Conservation (phyloP, 1,140 invertebrate species). For the Drosophila guanche region DNA sequence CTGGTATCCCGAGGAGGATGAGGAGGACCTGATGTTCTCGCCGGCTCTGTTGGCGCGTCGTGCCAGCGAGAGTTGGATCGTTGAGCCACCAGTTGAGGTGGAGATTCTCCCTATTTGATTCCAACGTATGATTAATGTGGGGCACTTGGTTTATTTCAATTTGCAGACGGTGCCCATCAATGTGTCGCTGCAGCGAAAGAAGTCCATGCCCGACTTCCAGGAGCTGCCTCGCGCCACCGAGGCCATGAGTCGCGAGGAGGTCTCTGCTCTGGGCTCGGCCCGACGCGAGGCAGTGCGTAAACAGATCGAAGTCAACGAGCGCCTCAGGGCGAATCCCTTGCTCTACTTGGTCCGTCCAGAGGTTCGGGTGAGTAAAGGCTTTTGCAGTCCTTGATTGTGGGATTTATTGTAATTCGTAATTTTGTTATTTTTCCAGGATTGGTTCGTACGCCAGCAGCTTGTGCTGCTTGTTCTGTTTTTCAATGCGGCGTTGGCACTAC, state of each 20-base stretch:
- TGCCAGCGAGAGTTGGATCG: slow-evolving; percentile 93
- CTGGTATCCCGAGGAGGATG: slow-evolving; percentile 91
- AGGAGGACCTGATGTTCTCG: slow-evolving; percentile 92
- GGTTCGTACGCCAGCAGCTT: slow-evolving; percentile 98
- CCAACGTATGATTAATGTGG: neutral
- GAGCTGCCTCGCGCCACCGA: slow-evolving; percentile 90
- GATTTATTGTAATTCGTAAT: neutral
- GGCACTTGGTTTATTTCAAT: slow-evolving; percentile 21
- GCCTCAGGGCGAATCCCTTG: slow-evolving; percentile 95
- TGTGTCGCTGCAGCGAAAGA: slow-evolving; percentile 92
- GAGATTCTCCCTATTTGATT: neutral
- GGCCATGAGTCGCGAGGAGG: slow-evolving; percentile 96
- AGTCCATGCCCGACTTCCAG: slow-evolving; percentile 96
- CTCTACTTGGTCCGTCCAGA: slow-evolving; percentile 97
- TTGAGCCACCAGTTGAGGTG: slow-evolving; percentile 91
- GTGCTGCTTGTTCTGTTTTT: slow-evolving; percentile 97
- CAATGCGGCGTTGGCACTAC: slow-evolving; percentile 97
- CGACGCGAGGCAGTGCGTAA: slow-evolving; percentile 96
- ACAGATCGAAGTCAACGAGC: slow-evolving; percentile 95
- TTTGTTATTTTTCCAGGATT: slow-evolving; percentile 89
- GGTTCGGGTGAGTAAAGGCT: slow-evolving; percentile 92
- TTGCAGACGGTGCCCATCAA: slow-evolving; percentile 88
- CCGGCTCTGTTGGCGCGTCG: slow-evolving; percentile 92
- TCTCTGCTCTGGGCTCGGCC: slow-evolving; percentile 95
- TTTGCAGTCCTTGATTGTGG: neutral